Percentiles rank a stretch among this genome's conserved stretches.
phyloP scores from a whole-genome alignment of 2,888 invertebrate genomes.

The Phanerotoma sp. region DNA sequence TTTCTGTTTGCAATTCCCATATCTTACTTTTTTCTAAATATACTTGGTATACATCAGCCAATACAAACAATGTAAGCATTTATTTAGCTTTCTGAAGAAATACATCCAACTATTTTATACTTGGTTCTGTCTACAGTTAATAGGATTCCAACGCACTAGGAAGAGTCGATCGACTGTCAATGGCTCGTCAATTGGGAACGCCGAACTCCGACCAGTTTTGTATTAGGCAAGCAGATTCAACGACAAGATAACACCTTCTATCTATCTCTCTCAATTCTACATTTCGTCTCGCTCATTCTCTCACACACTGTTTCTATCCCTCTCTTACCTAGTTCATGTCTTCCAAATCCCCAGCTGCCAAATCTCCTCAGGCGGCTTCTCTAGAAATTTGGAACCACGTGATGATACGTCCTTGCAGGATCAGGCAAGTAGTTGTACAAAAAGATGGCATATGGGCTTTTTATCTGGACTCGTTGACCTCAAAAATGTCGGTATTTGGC shows the following conservation, averaged over 20 bases:
- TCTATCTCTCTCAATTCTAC: not conserved
- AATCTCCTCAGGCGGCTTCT: not conserved
- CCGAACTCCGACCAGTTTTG: conserved; percentile 55
- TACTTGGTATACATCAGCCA: not conserved
- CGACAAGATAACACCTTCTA: conserved; percentile 36
- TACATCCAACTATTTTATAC: too few relatives aligned
- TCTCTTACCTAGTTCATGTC: not conserved
- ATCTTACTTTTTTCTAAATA: conserved; percentile 4
- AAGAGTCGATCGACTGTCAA: conserved; percentile 53
- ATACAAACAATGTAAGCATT: not conserved
- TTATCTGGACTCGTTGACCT: conserved; percentile 11
- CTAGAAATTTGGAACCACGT: conserved; percentile 46
- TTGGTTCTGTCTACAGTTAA: too few relatives aligned
- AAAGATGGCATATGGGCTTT: conserved; percentile 35
- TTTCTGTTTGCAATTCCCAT: conserved; percentile 12
- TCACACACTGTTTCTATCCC: conserved; percentile 8
- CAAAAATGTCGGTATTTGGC: conserved; percentile 21
- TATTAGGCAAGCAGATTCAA: conserved; percentile 55
- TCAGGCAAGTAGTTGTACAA: conserved; percentile 50
- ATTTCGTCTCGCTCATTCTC: not conserved
- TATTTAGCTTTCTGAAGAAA: not conserved
- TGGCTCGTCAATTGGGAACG: conserved; percentile 56
- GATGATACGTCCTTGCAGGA: conserved; percentile 55
- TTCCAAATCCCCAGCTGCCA: not conserved
- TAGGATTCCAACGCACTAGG: not conserved